phyloP scores from a whole-genome alignment of 2,888 invertebrate species.

The Electrophaes corylata region DNA sequence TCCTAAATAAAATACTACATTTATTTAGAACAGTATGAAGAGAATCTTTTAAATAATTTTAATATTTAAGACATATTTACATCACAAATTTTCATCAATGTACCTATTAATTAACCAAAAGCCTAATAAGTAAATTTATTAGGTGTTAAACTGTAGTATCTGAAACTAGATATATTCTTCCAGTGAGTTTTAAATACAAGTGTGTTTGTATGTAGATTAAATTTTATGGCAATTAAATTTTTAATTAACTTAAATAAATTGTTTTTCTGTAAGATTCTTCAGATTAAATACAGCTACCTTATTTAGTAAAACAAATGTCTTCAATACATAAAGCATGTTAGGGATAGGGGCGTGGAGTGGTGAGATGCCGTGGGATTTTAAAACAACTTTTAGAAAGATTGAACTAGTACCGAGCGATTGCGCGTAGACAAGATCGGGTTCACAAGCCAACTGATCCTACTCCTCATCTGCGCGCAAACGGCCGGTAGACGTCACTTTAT shows the following conservation, averaged over 20 bases:
- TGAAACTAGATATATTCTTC: constrained; percentile 32
- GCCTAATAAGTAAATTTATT: constrained; percentile 21
- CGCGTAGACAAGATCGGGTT: too few relatives aligned
- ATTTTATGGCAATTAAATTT: constrained; percentile 22
- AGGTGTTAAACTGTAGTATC: constrained; percentile 5
- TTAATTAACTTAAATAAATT: constrained; percentile 6
- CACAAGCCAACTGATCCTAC: too few relatives aligned
- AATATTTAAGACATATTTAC: constrained; percentile 6
- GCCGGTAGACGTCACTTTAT: too few relatives aligned
- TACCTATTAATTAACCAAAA: constrained; percentile 1
- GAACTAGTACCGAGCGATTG: too few relatives aligned
- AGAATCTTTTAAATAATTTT: constrained; percentile 7
- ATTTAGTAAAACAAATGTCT: background rate
- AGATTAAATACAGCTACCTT: background rate
- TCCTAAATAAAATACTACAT: constrained; percentile 10
- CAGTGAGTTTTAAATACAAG: constrained; percentile 22
- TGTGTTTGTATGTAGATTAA: constrained; percentile 12
- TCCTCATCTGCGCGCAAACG: too few relatives aligned
- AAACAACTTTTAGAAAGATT: too few relatives aligned
- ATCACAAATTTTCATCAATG: constrained; percentile 20
- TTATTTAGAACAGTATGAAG: constrained; percentile 5
- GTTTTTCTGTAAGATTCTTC: background rate
- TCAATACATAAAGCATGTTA: too few relatives aligned
- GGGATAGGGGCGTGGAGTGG: too few relatives aligned
- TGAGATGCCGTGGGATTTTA: too few relatives aligned